Base-by-base conservation (phyloP, 2,113 vertebrate genomes). In the Gallinago media region DNA sequence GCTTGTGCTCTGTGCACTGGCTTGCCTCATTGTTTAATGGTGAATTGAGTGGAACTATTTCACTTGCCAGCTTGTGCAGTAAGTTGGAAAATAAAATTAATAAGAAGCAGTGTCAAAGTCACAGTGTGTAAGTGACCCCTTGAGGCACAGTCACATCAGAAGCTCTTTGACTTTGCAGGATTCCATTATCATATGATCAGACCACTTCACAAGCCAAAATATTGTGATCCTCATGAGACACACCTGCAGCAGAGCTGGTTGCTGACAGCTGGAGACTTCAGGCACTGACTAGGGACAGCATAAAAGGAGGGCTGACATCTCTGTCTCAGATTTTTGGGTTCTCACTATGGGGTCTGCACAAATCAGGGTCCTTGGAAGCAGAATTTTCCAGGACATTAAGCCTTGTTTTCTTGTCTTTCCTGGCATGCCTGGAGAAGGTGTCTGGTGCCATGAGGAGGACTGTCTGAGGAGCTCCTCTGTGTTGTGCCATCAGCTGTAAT, bases 81-180 rank as follows among this genome's bases (percentile, higher is more conserved):
- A 93, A 82, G 34, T 63, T 89, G 71, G 88, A 92, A 96, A 96
- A 92, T 38, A 56, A 25, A 89, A 92, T 82, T 58, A 83, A 2
- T 46, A 66, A 66, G 34, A 52, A 42, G 9, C 36, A 81, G 52
- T 8, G 61, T 63, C 68, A 72, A 55, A 83, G 52, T 68, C 55
- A 42, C 70, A 81, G 70, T 0, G 0, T 76, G 42, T 54, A 38
- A 85, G 58, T 80, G 67, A 74, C 34, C 47, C 26, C 34, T n/a
- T 0, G 4, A 55, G 59, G 65, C 25, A 77, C 25, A 71, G 61
- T 8, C 0, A 0, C 34, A 67, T 13, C 0, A 0, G 67, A 58
- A 80, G 20, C 34, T 77, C 36, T 49, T 75, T 86, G 15, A 23
- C 49, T 79, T 76, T 90, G 67, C 71, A 85, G 23, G 46, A 19